Conservation (phyloP, 1,140 invertebrate genomes). For the Trichoplusia ni region DNA sequence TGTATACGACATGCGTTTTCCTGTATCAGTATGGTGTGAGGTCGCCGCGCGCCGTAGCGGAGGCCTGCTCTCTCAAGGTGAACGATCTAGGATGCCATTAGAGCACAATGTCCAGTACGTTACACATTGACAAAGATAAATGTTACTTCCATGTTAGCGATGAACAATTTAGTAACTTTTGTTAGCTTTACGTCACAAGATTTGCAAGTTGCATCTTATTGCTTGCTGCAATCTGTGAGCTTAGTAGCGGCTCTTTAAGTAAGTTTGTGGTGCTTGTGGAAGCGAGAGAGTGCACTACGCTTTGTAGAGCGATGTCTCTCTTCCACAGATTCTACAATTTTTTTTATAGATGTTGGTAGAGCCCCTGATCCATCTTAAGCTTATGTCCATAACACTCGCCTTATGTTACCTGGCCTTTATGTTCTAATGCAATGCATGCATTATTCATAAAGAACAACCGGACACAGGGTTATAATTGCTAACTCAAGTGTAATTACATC, state of each 20-base stretch:
- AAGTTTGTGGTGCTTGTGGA: too few species aligned
- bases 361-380: too few species aligned
- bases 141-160: neutral
- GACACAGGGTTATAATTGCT: neutral
- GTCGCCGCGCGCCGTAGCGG: slow-evolving; percentile 38
- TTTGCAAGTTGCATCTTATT: neutral
- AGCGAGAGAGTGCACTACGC: too few species aligned
- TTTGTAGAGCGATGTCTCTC: too few species aligned
- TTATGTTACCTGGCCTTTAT: neutral
- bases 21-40: slow-evolving; percentile 53
- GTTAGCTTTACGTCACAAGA: neutral
- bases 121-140: slow-evolving; percentile 24
- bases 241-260: too few species aligned
- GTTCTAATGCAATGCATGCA: slow-evolving; percentile 2
- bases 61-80: slow-evolving; percentile 43
- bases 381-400: neutral
- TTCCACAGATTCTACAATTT: too few species aligned
- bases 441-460: slow-evolving; percentile 5
- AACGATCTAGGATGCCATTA: slow-evolving; percentile 39
- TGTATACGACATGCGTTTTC: slow-evolving; percentile 55
- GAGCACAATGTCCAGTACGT: neutral
- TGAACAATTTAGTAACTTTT: slow-evolving; percentile 6
- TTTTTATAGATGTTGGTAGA: too few species aligned
- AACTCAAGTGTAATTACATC: neutral
- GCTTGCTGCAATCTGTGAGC: too few species aligned